These are phyloP conservation scores for Acanthopagrus latus DNA, from an alignment of 2,797 vertebrate genomes.

Conservation along the genomic window DNA sequence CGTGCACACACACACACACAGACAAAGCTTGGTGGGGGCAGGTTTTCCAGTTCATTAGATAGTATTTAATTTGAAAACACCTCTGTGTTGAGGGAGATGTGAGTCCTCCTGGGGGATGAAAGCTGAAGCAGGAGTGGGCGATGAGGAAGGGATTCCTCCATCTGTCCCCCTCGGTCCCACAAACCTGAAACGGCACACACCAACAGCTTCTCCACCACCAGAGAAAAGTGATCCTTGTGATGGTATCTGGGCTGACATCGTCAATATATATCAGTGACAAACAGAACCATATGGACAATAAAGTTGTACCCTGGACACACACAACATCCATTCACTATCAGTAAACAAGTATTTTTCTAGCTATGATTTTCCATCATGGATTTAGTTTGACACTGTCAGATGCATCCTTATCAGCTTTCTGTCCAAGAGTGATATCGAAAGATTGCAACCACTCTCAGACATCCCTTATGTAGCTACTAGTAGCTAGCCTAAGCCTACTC, in stretches of 20 bases:
- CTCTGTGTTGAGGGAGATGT: constrained; percentile 80
- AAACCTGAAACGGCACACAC: constrained; percentile 50
- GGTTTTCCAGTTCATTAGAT: constrained; percentile 83
- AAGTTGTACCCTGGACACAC: constrained; percentile 4
- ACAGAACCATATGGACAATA: constrained; percentile 9
- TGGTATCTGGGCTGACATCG: constrained; percentile 36
- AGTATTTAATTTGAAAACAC: constrained; percentile 86
- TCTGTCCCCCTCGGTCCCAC: constrained; percentile 71
- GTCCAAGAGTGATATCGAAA: neutral
- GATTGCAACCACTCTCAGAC: neutral
- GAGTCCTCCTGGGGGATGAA: constrained; percentile 71
- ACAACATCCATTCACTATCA: neutral
- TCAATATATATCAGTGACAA: constrained; percentile 28
- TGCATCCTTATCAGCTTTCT: neutral
- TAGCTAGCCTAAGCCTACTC: neutral
- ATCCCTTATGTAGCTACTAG: neutral
- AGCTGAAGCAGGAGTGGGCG: constrained; percentile 71
- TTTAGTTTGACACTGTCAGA: neutral
- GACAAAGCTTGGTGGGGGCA: constrained; percentile 55
- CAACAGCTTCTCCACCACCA: constrained; percentile 20
- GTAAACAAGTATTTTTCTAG: neutral
- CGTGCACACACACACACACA: constrained; percentile 23
- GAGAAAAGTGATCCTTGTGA: constrained; percentile 30
- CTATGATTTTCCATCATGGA: neutral
- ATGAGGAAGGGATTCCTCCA: constrained; percentile 79